Evolutionary conservation across 2,113 vertebrate genomes (phyloP), one percentile per base, ranked within the genome.

Genomic region (Aptenodytes forsteri): DNA sequence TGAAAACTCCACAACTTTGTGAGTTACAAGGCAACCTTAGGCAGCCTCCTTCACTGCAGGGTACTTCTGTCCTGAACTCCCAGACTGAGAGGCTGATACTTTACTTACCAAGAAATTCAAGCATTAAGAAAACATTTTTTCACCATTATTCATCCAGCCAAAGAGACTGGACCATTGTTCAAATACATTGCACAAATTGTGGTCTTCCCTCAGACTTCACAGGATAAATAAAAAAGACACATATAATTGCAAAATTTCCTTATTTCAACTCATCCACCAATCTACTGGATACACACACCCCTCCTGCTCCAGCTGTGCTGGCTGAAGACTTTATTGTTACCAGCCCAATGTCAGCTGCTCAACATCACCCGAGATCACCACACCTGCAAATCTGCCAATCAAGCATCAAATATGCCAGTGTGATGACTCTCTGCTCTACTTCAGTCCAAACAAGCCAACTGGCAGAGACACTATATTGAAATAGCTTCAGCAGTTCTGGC

Each of bases 281-380:
- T 40, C 32, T 36, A 40, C 11, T 34, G 20, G 18, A 77, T 40
- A 46, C 12, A 52, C 0, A 0, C 11, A 80, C 3, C 9, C 13
- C 49, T 85, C 25, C 66, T 49, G 16, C 27, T 92, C 40, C 70
- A 90, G 27, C 58, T 80, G 13, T 44, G 23, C 44, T 71, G 56
- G 10, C 29, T 76, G 62, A 87, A 85, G 56, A n/a, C 0, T 0
- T 38, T 65, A 12, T 44, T 82, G 29, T 67, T 71, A n/a, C 38
- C 64, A 76, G 5, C 7, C 27, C 34, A 61, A 1, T 36, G 27
- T 65, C 54, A 86, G 19, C 70, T 83, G 29, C 40, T 56, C 0
- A 5, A 26, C 27, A 77, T 69, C 86, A 70, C 4, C 8, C 4
- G 5, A 83, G 58, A 88, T 49, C 54, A 49, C 47, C 16, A 34